These are phyloP conservation scores for Ciona savignyi DNA, from an alignment of 23 tunicate genomes.

Conservation along the genomic window DNA sequence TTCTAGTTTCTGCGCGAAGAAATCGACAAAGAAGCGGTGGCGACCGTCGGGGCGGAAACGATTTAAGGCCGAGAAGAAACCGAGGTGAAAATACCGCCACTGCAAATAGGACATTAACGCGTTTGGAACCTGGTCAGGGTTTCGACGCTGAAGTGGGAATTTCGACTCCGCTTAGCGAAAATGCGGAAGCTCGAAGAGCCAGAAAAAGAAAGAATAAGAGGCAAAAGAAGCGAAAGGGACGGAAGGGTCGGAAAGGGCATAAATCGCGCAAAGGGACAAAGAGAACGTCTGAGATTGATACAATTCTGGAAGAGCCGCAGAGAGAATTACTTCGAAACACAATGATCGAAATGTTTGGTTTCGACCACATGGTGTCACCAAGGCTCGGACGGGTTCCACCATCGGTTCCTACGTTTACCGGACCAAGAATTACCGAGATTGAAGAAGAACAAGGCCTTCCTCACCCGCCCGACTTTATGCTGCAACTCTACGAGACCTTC, in stretches of 20 bases:
- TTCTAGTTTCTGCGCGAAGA: not conserved
- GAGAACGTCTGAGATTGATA: not conserved
- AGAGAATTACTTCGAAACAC: conserved; percentile 45
- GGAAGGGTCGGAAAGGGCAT: conserved; percentile 7
- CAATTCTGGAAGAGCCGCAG: not conserved
- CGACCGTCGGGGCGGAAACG: not conserved
- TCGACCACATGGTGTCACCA: conserved; percentile 60
- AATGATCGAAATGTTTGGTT: conserved; percentile 73
- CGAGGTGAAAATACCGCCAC: not conserved
- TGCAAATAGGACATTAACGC: not conserved
- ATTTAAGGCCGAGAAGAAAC: not conserved
- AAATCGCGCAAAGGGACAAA: not conserved
- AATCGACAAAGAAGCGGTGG: not conserved
- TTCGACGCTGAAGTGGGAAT: no score
- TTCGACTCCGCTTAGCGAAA: no score
- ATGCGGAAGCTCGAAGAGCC: no score
- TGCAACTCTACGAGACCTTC: conserved; percentile 59
- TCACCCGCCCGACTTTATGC: conserved; percentile 77
- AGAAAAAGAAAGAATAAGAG: not conserved
- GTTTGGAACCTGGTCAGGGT: no score
- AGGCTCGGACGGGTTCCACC: conserved; percentile 1
- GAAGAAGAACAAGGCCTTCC: conserved; percentile 9
- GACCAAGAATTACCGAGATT: not conserved
- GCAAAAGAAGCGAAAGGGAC: conserved; percentile 1
- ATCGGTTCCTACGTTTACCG: not conserved